Conservation (phyloP, 2,113 vertebrate species). For the Plotosus lineatus region DNA sequence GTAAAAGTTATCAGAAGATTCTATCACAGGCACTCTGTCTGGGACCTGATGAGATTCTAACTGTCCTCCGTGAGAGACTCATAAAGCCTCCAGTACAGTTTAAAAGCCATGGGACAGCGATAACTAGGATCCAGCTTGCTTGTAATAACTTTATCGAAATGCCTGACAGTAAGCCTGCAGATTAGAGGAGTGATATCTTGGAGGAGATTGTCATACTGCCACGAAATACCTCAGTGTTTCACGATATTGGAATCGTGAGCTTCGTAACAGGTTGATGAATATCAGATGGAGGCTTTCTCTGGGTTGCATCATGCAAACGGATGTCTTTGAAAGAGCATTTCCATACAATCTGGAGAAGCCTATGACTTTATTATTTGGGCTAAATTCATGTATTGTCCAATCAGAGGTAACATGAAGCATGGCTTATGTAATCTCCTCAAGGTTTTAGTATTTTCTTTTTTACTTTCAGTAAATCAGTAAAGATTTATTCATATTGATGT, state of each 20-base stretch:
- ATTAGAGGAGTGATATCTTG: constrained; percentile 34
- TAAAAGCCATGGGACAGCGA: constrained; percentile 44
- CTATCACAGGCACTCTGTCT: constrained; percentile 55
- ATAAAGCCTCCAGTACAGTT: constrained; percentile 50
- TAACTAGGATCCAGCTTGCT: constrained; percentile 42
- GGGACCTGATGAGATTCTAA: constrained; percentile 58
- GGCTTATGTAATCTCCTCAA: constrained; percentile 2
- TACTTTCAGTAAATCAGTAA: constrained; percentile 11
- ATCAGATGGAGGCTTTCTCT: constrained; percentile 17
- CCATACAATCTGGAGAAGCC: constrained; percentile 19
- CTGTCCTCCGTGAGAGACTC: constrained; percentile 52
- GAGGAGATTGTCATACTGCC: constrained; percentile 19
- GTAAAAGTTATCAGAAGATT: constrained; percentile 58
- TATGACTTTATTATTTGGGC: constrained; percentile 25
- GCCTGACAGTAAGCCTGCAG: constrained; percentile 33
- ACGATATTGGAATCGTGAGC: background rate
- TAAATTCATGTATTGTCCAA: constrained; percentile 15
- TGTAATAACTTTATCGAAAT: constrained; percentile 46
- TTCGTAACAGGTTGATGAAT: constrained; percentile 23
- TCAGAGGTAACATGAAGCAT: constrained; percentile 17
- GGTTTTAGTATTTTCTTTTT: background rate
- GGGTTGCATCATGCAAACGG: constrained; percentile 21
- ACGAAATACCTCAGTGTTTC: background rate
- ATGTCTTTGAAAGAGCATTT: constrained; percentile 12
- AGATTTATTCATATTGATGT: constrained; percentile 3